These are phyloP conservation scores for Apamea monoglypha DNA, from an alignment of 2,888 invertebrate genomes.

Conservation along the genomic window DNA sequence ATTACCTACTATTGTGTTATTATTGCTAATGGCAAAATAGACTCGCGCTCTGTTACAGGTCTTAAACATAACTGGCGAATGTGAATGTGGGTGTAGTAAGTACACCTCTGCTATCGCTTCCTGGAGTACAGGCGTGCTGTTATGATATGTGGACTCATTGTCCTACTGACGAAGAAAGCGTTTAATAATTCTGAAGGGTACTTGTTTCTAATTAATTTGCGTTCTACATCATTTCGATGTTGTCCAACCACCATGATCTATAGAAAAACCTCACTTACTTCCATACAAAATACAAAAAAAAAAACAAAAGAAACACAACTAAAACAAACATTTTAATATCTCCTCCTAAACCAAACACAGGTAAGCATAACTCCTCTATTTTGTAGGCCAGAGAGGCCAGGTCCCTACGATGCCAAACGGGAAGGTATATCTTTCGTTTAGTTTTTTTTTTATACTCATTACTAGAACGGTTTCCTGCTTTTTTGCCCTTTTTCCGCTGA, in stretches of 20 bases:
- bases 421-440: conserved; percentile 79
- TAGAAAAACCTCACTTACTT: background rate
- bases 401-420: conserved; percentile 74
- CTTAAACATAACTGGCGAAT: too few species aligned
- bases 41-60: too few species aligned
- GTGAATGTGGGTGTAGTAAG: too few species aligned
- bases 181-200: background rate
- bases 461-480: conserved; percentile 87
- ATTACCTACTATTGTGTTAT: background rate
- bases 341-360: conserved; percentile 5
- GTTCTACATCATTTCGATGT: background rate
- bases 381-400: conserved; percentile 74
- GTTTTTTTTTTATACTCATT: conserved; percentile 89
- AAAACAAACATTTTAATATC: background rate
- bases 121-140: too few species aligned
- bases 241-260: too few species aligned
- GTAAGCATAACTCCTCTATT: conserved; percentile 62
- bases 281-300: background rate
- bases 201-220: background rate
- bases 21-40: too few species aligned
- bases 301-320: conserved; percentile 3
- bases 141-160: too few species aligned
- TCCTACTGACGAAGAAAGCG: too few species aligned
- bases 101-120: too few species aligned
- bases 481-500: conserved; percentile 88